Evolutionary conservation across 2,113 vertebrate genomes (phyloP), one percentile per base, ranked within the genome.

Genomic region (Pandion haliaetus): DNA sequence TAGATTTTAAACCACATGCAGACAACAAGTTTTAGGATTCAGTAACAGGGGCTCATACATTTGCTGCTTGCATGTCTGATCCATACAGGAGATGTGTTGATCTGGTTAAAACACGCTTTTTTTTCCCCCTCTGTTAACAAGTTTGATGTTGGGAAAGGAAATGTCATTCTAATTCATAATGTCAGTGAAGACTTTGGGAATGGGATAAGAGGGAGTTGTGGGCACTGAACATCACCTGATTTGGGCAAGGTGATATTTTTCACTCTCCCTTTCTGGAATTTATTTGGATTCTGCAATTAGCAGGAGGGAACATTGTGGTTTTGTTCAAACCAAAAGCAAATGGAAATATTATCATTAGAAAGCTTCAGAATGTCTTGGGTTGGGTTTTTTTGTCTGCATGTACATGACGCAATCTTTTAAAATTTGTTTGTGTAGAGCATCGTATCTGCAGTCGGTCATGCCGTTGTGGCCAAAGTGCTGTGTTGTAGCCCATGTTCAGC

Each of bases 371-470:
- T 17, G 55, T 13, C 49, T 61, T 45, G 28, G 32, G 5, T 19
- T 73, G 72, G 52, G 3, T 0, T 44, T 61, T 44, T 54, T 36
- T 54, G 10, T 54, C 49, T 78, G 55, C 29, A 9, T 17, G 38
- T 12, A 25, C 24, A 2, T 8, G 47, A 36, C 18, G 49, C 54
- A 49, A 72, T 2, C 54, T 44, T 83, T 32, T 38, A 91, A 55
- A 78, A 9, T 26, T 8, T 14, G 14, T 9, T 21, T 8, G 74
- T 58, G 49, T 44, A 17, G 40, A 65, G 54, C 62, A 2, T 8
- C 0, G 0, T 31, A 1, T 8, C n/a, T 65, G 58, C n/a, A 14
- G 31, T 15, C 0, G 1, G 26, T 14, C 61, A 59, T 44, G 62
- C 26, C 1, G 0, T 2, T 1, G 42, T 2, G 9, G 87, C 50